These are phyloP conservation scores for Zygaena filipendulae DNA, from an alignment of 2,888 invertebrate genomes.

Conservation along the genomic window DNA sequence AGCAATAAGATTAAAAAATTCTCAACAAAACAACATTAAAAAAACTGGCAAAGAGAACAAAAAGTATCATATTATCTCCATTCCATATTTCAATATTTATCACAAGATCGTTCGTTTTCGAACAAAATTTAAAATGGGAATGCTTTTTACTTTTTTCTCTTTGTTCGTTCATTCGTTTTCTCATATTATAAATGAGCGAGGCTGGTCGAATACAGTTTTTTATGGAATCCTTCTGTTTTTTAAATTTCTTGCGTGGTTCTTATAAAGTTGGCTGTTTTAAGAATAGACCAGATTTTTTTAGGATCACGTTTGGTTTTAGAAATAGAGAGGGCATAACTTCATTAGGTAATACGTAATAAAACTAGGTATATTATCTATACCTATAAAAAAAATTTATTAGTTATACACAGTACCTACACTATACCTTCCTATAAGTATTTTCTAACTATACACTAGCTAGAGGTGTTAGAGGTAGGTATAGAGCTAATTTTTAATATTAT, in stretches of 20 bases:
- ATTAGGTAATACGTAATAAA: no score
- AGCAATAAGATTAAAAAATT: constrained; percentile 24
- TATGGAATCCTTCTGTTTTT: constrained; percentile 39
- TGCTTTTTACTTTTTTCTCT: constrained; percentile 25
- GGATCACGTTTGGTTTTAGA: no score
- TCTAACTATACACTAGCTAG: no score
- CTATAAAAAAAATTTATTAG: no score
- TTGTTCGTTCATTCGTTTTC: constrained; percentile 30
- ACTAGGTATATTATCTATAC: no score
- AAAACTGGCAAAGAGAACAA: constrained; percentile 27
- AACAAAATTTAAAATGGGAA: constrained; percentile 54
- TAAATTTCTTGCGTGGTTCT: constrained; percentile 31
- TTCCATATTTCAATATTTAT: constrained; percentile 67
- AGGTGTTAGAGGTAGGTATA: no score
- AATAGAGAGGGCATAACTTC: no score
- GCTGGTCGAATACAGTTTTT: constrained; percentile 35
- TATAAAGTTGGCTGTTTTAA: no score
- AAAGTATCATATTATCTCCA: constrained; percentile 52
- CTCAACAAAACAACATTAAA: constrained; percentile 15
- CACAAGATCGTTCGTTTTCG: constrained; percentile 60
- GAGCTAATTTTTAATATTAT: no score
- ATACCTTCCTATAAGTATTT: no score
- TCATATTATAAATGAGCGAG: constrained; percentile 56
- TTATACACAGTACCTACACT: no score
- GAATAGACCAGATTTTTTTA: no score